phyloP scores from a whole-genome alignment of 1,140 invertebrate species.

The Megathymus violae region DNA sequence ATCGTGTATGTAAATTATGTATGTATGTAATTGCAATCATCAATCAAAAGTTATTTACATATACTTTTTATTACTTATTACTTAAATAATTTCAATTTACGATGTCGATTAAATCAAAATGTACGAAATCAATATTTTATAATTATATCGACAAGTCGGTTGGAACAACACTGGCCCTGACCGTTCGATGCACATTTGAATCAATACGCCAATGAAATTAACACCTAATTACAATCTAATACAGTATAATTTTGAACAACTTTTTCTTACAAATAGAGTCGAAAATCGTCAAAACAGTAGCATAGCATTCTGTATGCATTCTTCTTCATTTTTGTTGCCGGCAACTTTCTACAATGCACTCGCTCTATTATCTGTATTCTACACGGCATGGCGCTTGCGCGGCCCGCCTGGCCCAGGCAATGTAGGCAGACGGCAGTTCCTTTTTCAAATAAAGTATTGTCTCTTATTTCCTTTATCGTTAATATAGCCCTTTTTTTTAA shows the following conservation, averaged over 20 bases:
- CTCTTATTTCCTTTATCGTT: not conserved
- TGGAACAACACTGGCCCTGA: not conserved
- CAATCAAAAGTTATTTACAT: too few relatives aligned
- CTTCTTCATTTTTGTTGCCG: slow-evolving; percentile 49
- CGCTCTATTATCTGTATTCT: slow-evolving; percentile 9
- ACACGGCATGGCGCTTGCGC: slow-evolving; percentile 6
- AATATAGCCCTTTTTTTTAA: not conserved
- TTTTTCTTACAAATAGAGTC: slow-evolving; percentile 37
- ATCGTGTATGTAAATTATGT: too few relatives aligned
- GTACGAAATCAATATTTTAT: not conserved
- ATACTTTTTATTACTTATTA: too few relatives aligned
- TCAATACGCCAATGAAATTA: not conserved
- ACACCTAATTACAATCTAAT: not conserved
- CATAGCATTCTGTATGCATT: slow-evolving; percentile 52
- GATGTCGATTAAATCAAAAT: too few relatives aligned
- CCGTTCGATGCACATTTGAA: not conserved
- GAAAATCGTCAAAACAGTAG: slow-evolving; percentile 49
- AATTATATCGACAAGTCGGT: slow-evolving; percentile 1
- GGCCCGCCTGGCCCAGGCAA: not conserved
- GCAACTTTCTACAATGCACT: slow-evolving; percentile 32
- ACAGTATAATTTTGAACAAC: slow-evolving; percentile 17
- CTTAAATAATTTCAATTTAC: too few relatives aligned
- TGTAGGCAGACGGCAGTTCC: too few relatives aligned
- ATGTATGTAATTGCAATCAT: too few relatives aligned
- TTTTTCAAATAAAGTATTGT: not conserved